Evolutionary conservation across 2,113 vertebrate species (phyloP).

Genomic region (Amazona vittata): DNA sequence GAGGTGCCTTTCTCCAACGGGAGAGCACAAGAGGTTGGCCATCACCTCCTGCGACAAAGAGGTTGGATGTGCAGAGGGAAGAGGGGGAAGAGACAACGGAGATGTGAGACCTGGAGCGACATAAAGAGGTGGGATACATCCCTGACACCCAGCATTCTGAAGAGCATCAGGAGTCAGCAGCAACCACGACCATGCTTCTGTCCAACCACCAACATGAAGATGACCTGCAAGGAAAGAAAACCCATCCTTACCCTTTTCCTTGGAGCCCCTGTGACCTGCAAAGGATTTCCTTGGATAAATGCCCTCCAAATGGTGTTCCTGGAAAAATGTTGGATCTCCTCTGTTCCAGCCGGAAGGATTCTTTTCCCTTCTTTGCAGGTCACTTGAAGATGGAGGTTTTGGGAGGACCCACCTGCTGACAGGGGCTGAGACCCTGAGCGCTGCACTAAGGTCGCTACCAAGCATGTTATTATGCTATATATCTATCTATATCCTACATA

Average conservation of each 20-base stretch:
- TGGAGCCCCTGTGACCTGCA: background rate
- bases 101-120: background rate
- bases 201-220: accelerated
- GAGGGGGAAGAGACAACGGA: accelerated
- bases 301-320: background rate
- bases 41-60: accelerated
- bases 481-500: constrained; percentile 43
- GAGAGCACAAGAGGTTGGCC: background rate
- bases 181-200: accelerated
- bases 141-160: accelerated
- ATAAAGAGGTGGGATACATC: background rate
- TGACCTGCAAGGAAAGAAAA: background rate
- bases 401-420: background rate
- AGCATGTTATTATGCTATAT: constrained; percentile 29
- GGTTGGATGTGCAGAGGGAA: background rate
- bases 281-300: background rate
- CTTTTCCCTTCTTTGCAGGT: background rate
- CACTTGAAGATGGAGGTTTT: background rate
- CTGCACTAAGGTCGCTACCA: background rate
- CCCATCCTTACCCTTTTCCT: background rate
- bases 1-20: background rate
- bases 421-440: background rate
- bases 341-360: background rate
- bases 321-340: background rate
- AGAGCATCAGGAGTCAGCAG: background rate